Conservation (phyloP, 2,797 vertebrate genomes). For the Hyperoplus lanceolatus region DNA sequence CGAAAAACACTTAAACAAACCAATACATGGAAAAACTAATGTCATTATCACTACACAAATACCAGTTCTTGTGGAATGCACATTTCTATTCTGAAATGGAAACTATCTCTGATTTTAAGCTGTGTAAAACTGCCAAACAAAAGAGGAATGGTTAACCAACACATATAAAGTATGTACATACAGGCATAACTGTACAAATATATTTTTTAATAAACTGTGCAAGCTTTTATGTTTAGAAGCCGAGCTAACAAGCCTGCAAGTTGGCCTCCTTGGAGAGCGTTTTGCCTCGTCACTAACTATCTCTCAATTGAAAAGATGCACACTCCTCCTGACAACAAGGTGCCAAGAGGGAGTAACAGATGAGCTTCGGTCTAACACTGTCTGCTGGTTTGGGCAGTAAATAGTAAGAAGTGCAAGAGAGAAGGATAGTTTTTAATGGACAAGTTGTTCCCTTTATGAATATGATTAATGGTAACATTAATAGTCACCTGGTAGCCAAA, state of each 20-base stretch:
- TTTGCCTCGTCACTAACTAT: not conserved
- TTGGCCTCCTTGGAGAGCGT: not conserved
- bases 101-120: not conserved
- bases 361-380: not conserved
- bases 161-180: not conserved
- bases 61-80: not conserved
- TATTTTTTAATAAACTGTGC: not conserved
- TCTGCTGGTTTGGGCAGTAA: not conserved
- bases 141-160: not conserved
- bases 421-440: not conserved
- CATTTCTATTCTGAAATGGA: conserved; percentile 2
- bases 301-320: not conserved
- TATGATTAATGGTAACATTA: not conserved
- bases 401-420: conserved; percentile 8
- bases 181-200: not conserved
- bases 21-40: not conserved
- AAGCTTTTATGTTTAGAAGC: not conserved
- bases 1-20: not conserved
- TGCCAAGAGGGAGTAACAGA: not conserved
- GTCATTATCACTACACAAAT: not conserved
- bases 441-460: not conserved
- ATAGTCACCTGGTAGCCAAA: not conserved
- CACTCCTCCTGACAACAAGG: not conserved
- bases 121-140: not conserved
- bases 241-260: not conserved